Conservation (phyloP, 2,113 vertebrate species). For the Ariopsis seemanni region DNA sequence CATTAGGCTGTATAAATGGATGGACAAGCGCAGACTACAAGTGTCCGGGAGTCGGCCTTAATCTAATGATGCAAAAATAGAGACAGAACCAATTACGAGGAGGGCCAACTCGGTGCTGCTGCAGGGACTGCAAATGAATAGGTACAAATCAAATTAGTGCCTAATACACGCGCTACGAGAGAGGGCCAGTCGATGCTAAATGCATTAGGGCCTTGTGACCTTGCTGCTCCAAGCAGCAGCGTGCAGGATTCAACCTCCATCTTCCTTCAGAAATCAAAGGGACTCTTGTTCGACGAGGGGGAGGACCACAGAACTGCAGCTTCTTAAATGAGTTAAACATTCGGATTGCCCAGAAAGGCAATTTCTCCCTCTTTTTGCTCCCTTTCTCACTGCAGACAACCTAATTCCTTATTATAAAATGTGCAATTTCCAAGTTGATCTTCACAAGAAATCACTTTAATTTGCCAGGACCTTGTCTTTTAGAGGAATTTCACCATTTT, state of each 20-base stretch:
- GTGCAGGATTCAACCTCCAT: conserved; percentile 83
- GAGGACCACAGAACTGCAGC: conserved; percentile 67
- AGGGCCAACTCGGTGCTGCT: conserved; percentile 91
- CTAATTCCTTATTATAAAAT: conserved; percentile 60
- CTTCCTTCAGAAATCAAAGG: conserved; percentile 76
- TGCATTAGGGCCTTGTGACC: conserved; percentile 93
- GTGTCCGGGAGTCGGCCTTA: conserved; percentile 95
- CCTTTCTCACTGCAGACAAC: conserved; percentile 50
- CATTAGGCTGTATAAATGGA: conserved; percentile 94
- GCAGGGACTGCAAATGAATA: conserved; percentile 97
- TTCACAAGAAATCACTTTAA: conserved; percentile 48
- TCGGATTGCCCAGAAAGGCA: conserved; percentile 71
- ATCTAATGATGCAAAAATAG: conserved; percentile 99
- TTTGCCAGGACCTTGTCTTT: conserved; percentile 40
- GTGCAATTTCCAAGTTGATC: conserved; percentile 48
- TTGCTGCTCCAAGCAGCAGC: conserved; percentile 84
- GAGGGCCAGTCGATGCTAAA: conserved; percentile 91
- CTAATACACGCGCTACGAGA: conserved; percentile 93
- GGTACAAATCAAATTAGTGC: conserved; percentile 95
- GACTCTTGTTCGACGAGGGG: conserved; percentile 79
- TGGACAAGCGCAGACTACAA: conserved; percentile 93
- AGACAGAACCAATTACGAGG: conserved; percentile 93
- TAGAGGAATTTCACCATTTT: conserved; percentile 37
- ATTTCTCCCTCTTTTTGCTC: conserved; percentile 53
- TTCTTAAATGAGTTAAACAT: conserved; percentile 84